A percentile compares a stretch with the other conserved stretches of the same genome.
phyloP scores from a whole-genome alignment of 2,888 invertebrate species.

The Sisyra terminalis region DNA sequence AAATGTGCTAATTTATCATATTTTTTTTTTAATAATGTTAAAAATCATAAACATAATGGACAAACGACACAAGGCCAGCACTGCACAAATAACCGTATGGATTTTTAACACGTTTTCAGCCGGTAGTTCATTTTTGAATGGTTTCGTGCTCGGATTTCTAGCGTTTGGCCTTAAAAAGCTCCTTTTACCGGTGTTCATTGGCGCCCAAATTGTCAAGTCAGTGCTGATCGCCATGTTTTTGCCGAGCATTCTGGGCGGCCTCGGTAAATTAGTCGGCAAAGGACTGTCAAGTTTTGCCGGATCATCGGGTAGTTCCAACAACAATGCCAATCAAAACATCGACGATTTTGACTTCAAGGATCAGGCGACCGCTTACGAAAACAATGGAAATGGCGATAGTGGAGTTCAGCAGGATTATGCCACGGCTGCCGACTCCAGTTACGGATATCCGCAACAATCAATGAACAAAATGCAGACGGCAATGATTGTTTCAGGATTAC shows the following conservation, averaged over 20 bases:
- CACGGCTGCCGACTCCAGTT: constrained; percentile 25
- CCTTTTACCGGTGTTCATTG: constrained; percentile 65
- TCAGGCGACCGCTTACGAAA: constrained; percentile 31
- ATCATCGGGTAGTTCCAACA: constrained; percentile 28
- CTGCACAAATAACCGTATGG: constrained; percentile 4
- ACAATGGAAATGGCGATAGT: constrained; percentile 17
- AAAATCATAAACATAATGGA: not conserved
- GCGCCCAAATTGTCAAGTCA: constrained; percentile 67
- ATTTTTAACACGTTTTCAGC: constrained; percentile 12
- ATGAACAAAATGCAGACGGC: constrained; percentile 7
- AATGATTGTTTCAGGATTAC: constrained; percentile 8
- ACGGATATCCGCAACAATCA: constrained; percentile 3
- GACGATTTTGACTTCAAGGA: constrained; percentile 67
- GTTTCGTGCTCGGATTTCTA: constrained; percentile 49
- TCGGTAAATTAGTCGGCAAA: constrained; percentile 72
- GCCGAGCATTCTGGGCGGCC: constrained; percentile 66
- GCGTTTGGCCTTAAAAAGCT: constrained; percentile 70
- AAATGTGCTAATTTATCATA: no score
- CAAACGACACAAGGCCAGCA: constrained; percentile 3
- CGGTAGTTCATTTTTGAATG: constrained; percentile 41
- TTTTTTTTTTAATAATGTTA: not conserved
- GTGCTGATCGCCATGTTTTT: constrained; percentile 69
- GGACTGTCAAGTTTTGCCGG: constrained; percentile 46
- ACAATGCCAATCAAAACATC: constrained; percentile 26
- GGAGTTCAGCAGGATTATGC: constrained; percentile 24